Evolutionary conservation across 2,113 vertebrate species (phyloP).

Genomic region (Proterorhinus semilunaris): DNA sequence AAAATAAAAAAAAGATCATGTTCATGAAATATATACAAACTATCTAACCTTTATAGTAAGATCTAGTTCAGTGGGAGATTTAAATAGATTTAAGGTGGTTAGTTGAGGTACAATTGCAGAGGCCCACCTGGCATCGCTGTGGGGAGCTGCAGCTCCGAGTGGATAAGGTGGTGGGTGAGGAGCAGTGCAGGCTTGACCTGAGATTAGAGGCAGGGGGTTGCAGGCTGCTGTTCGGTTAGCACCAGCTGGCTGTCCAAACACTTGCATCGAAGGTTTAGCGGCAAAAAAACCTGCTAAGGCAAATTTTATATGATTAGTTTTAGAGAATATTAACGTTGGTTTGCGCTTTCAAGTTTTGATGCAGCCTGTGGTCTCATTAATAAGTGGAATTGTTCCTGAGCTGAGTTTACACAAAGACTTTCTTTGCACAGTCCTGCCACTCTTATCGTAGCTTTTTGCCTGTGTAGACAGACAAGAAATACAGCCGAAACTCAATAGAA

Average conservation of each 20-base stretch:
- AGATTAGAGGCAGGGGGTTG: conserved; percentile 78
- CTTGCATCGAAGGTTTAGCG: conserved; percentile 73
- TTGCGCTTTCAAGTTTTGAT: no score
- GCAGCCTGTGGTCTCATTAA: no score
- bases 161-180: conserved; percentile 75
- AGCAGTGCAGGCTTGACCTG: conserved; percentile 69
- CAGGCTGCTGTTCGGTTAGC: conserved; percentile 79
- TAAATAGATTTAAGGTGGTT: conserved; percentile 9
- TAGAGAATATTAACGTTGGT: background rate
- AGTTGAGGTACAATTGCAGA: conserved; percentile 6
- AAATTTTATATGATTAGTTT: background rate
- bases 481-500: no score
- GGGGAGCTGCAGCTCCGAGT: conserved; percentile 74
- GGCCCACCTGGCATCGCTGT: conserved; percentile 86
- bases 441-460: no score
- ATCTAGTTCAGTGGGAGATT: conserved; percentile 22
- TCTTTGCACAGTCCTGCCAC: no score
- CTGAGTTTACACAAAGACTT: no score
- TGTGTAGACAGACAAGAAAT: no score
- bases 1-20: no score
- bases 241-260: conserved; percentile 78
- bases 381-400: no score
- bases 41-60: background rate
- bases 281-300: conserved; percentile 72
- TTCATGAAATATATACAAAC: no score